Conservation (phyloP, 2,113 vertebrate genomes). For the Sialia sialis region DNA sequence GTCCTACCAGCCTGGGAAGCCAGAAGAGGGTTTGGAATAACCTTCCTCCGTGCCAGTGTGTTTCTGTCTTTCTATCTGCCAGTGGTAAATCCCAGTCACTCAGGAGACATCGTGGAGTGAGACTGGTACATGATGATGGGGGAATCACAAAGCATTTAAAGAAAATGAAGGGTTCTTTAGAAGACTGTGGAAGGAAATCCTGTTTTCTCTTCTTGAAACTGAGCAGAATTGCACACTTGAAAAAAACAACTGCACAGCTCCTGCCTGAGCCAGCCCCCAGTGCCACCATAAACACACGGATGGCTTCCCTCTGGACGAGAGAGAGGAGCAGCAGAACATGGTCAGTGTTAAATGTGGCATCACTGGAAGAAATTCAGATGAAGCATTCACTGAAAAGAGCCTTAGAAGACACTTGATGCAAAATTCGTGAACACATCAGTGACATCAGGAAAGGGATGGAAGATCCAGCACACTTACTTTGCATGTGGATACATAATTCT, state of each 20-base stretch:
- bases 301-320: not conserved
- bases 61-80: not conserved
- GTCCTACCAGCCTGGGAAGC: not conserved
- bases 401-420: not conserved
- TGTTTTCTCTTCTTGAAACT: not conserved
- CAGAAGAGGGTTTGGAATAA: not conserved
- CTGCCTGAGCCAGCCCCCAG: not conserved
- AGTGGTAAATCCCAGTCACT: not conserved
- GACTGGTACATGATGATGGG: not conserved
- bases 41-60: fast-evolving
- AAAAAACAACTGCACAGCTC: not conserved
- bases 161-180: not conserved
- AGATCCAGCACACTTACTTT: not conserved
- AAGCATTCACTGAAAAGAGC: not conserved
- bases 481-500: not conserved
- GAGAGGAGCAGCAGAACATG: not conserved
- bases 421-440: not conserved
- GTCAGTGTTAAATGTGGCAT: not conserved
- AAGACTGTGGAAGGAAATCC: not conserved
- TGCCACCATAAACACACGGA: not conserved
- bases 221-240: not conserved
- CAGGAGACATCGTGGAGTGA: not conserved
- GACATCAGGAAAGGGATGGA: not conserved
- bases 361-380: not conserved
- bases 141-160: not conserved